Evolutionary conservation across 1,140 invertebrate genomes (phyloP).

Genomic region (Bombyx mandarina): DNA sequence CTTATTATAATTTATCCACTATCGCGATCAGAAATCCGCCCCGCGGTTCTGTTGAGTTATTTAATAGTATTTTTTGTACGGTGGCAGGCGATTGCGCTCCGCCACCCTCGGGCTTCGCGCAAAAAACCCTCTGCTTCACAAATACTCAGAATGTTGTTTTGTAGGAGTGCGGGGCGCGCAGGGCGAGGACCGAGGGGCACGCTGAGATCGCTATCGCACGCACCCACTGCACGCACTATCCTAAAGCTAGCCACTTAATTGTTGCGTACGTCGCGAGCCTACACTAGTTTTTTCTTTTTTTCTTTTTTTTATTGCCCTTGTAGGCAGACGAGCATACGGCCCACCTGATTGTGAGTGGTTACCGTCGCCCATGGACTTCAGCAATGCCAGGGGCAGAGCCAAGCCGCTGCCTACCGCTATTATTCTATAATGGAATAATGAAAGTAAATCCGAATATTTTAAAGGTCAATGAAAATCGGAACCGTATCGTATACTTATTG

Average conservation of each 20-base stretch:
- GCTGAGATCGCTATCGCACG: conserved; percentile 66
- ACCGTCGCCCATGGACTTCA: no score
- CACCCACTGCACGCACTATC: conserved; percentile 67
- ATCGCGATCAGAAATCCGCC: conserved; percentile 64
- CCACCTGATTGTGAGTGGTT: no score
- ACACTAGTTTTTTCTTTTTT: conserved; percentile 11
- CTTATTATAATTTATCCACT: conserved; percentile 42
- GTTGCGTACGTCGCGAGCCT: conserved; percentile 44
- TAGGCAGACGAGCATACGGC: no score
- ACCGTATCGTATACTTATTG: conserved; percentile 3
- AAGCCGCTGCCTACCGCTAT: no score
- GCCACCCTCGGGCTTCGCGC: conserved; percentile 63
- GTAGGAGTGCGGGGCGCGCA: conserved; percentile 40
- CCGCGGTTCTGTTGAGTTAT: conserved; percentile 65
- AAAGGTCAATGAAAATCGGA: conserved; percentile 4
- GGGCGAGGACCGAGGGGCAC: conserved; percentile 29
- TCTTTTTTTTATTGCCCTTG: no score
- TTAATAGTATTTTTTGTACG: conserved; percentile 69
- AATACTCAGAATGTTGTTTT: conserved; percentile 67
- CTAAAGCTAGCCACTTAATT: conserved; percentile 61
- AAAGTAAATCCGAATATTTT: conserved; percentile 1
- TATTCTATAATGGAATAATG: conserved; percentile 1
- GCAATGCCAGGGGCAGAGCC: no score
- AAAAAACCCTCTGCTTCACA: conserved; percentile 63
- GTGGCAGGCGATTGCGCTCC: conserved; percentile 59